phyloP scores from a whole-genome alignment of 2,113 vertebrate genomes.

The Campylorhamphus procurvoides region DNA sequence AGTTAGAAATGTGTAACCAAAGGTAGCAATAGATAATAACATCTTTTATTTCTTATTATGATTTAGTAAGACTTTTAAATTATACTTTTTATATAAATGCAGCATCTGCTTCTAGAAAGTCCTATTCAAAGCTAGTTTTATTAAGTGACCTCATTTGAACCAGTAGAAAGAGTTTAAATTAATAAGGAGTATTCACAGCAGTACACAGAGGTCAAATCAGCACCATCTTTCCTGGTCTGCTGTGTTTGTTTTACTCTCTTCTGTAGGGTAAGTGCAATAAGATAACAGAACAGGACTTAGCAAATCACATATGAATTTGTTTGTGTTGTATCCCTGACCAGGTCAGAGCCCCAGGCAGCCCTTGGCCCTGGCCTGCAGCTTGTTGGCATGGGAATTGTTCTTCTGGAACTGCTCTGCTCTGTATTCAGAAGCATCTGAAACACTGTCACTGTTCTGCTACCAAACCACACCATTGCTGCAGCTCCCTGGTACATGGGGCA shows the following conservation, averaged over 20 bases:
- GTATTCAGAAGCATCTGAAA: not conserved
- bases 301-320: not conserved
- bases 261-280: not conserved
- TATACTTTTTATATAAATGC: not conserved
- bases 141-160: not conserved
- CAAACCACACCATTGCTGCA: not conserved
- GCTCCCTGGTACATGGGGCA: not conserved
- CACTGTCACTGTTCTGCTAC: not conserved
- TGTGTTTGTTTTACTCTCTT: not conserved
- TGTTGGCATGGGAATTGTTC: not conserved
- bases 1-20: not conserved
- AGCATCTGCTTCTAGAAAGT: not conserved
- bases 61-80: not conserved
- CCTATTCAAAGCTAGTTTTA: not conserved
- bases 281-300: not conserved
- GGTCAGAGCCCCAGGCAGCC: not conserved
- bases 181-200: not conserved
- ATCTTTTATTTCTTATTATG: not conserved
- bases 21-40: not conserved
- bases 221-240: not conserved
- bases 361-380: not conserved
- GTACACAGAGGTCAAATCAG: not conserved
- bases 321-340: not conserved
- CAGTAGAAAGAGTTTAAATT: not conserved
- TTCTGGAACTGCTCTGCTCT: not conserved